Evolutionary conservation across 2,797 vertebrate genomes (phyloP), one percentile per base, ranked within the genome.

Genomic region (Hydrolagus colliei): DNA sequence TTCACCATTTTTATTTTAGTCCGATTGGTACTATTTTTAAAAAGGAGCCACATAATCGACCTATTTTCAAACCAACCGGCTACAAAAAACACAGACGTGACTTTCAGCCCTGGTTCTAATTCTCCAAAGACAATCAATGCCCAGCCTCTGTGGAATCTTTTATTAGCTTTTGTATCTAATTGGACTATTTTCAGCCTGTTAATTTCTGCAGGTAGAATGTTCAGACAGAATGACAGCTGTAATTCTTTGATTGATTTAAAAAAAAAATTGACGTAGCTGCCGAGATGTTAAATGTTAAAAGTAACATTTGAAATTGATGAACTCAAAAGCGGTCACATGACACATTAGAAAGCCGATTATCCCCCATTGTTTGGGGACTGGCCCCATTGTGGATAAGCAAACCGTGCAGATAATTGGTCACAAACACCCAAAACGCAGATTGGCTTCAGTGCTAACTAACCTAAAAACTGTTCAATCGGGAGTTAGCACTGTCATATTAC

Each of bases 101-200:
- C 71, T 84, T 84, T 84, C 62, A 84, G 79, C 79, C 79, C 79
- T 84, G 79, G 41, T 77, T 61, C 16, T 67, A 68, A 67, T 84
- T 84, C 71, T 84, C 65, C 79, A 71, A 67, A 84, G 79, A 63
- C 79, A 84, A 84, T 52, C 41, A 6, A 6, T 84, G 79, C 71
- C 79, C 65, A 71, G 18, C 16, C 9, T 84, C 79, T 84, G 79
- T 84, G 79, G 79, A 68, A 71, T 84, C 35, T 20, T 71, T 84
- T 71, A 71, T 65, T 13, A 32, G 9, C 65, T 41, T 52, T 71
- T 67, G 27, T 27, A 67, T 68, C 12, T 67, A 67, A 35, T 32
- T 82, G 41, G 41, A 52, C 41, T 52, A 52, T 52, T 52, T 52
- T 52, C 41, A 52, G 41, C 41, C 41, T 52, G 41, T 52, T 52